phyloP scores from a whole-genome alignment of 2,113 vertebrate genomes.

The Pungitius pungitius region DNA sequence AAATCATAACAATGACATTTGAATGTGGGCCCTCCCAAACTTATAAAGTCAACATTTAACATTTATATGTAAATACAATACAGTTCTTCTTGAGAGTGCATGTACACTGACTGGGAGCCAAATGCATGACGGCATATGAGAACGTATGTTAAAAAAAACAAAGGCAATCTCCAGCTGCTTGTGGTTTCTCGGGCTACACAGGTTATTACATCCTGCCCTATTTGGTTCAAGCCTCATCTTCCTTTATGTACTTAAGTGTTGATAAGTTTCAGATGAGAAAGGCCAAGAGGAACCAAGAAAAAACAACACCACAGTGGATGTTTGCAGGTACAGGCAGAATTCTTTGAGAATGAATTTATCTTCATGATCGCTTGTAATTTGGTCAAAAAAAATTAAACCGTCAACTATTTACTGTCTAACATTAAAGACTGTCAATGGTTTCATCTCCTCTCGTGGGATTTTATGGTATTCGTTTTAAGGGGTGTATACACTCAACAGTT shows the following conservation, averaged over 20 bases:
- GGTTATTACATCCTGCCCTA: neutral
- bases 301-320: neutral
- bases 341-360: neutral
- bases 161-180: neutral
- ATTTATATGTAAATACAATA: conserved; percentile 1
- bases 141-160: conserved; percentile 6
- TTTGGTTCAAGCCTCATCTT: neutral
- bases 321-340: neutral
- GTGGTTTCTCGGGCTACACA: neutral
- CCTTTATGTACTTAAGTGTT: neutral
- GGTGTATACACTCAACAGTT: neutral
- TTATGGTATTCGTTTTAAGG: neutral
- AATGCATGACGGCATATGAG: neutral
- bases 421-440: neutral
- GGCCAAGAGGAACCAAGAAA: neutral
- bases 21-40: conserved; percentile 35
- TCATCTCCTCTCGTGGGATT: neutral
- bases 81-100: conserved; percentile 9
- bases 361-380: neutral
- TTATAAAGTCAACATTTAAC: conserved; percentile 5
- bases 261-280: neutral
- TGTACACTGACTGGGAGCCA: neutral
- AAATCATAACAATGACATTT: conserved; percentile 29
- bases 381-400: neutral
- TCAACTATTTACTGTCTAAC: neutral